These are phyloP conservation scores for Galeruca laticollis DNA, from an alignment of 2,888 invertebrate genomes.

Conservation along the genomic window DNA sequence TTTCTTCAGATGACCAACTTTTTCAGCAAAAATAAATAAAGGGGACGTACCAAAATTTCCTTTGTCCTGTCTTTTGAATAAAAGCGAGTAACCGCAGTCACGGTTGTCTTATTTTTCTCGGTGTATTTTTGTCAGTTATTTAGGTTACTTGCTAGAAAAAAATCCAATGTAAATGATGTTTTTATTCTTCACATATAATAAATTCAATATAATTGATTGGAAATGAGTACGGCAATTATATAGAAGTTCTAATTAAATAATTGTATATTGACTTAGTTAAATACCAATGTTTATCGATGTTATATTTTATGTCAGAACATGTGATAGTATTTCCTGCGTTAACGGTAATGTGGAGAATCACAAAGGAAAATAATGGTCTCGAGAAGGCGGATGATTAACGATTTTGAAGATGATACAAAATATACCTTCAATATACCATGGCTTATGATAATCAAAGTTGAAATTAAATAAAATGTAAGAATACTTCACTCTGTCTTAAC, in stretches of 20 bases:
- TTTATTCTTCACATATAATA: background rate
- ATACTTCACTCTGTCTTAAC: too few relatives aligned
- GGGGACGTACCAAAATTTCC: background rate
- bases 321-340: background rate
- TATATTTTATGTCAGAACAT: background rate
- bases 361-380: background rate
- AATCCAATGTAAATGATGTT: background rate
- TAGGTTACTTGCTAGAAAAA: background rate
- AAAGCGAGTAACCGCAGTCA: background rate
- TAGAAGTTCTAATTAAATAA: background rate
- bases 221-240: slow-evolving; percentile 4
- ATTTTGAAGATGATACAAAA: background rate
- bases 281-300: slow-evolving; percentile 6
- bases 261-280: background rate
- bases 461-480: too few relatives aligned
- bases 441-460: background rate
- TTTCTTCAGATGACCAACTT: too few relatives aligned
- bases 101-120: background rate
- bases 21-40: too few relatives aligned
- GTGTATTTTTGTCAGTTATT: background rate
- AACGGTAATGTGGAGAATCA: background rate
- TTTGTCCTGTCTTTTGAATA: background rate
- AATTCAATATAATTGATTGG: background rate
- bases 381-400: background rate
- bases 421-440: background rate